phyloP scores from a whole-genome alignment of 2,797 vertebrate species.

The Esox masquinongy region DNA sequence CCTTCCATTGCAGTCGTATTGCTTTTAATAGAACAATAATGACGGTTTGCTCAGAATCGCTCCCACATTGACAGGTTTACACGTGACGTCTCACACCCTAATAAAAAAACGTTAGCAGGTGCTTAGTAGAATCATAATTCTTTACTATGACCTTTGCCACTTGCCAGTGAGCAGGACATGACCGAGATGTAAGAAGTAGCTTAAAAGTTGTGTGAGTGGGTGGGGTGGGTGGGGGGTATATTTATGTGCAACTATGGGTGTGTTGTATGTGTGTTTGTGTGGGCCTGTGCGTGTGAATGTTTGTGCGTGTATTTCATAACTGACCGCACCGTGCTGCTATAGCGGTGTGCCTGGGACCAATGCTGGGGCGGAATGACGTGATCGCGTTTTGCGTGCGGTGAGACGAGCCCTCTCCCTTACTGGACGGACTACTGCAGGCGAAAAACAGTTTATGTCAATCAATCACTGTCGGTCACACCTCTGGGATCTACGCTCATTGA shows the following conservation, averaged over 20 bases:
- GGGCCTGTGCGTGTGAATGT: background rate
- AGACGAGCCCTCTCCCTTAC: constrained; percentile 80
- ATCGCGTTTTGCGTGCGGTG: constrained; percentile 79
- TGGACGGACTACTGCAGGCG: constrained; percentile 79
- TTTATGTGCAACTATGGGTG: constrained; percentile 8
- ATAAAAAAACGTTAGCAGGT: constrained; percentile 11
- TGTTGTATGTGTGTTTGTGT: constrained; percentile 15
- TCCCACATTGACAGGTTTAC: background rate
- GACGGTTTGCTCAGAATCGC: background rate
- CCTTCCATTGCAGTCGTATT: background rate
- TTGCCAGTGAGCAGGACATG: background rate
- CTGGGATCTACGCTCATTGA: constrained; percentile 70
- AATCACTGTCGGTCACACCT: constrained; percentile 74
- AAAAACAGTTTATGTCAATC: constrained; percentile 77
- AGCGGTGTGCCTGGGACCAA: constrained; percentile 59
- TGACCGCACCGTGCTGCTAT: constrained; percentile 82
- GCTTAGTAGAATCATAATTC: constrained; percentile 1
- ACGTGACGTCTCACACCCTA: background rate
- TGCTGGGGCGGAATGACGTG: constrained; percentile 74
- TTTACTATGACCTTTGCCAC: background rate
- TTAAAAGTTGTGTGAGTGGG: constrained; percentile 17
- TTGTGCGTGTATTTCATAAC: constrained; percentile 69
- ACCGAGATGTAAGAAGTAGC: background rate
- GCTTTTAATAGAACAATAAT: background rate
- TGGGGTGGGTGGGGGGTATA: constrained; percentile 9